These are phyloP conservation scores for Mobula hypostoma DNA, from an alignment of 2,113 vertebrate species.

Conservation along the genomic window DNA sequence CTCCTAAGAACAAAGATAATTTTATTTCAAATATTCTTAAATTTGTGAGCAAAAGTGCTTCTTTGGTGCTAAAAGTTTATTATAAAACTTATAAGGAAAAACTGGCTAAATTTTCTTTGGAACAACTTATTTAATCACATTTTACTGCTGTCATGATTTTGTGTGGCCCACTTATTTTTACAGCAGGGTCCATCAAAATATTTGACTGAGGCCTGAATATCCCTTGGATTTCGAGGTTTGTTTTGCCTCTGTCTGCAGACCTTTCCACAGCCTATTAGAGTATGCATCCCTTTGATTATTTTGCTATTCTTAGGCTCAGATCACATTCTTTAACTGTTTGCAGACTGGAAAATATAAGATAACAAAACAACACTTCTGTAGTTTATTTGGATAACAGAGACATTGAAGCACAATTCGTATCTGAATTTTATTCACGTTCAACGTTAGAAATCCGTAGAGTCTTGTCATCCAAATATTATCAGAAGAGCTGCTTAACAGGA, in stretches of 20 bases:
- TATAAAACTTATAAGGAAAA: too few relatives aligned
- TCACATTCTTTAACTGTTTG: slow-evolving; percentile 36
- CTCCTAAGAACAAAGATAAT: neutral
- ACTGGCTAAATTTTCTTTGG: neutral
- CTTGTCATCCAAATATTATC: neutral
- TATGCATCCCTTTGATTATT: slow-evolving; percentile 34
- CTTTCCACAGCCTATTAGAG: slow-evolving; percentile 22
- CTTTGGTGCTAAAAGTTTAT: neutral
- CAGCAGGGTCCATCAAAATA: slow-evolving; percentile 36
- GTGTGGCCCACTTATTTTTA: slow-evolving; percentile 37
- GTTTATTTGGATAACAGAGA: neutral
- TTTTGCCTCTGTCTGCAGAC: slow-evolving; percentile 36
- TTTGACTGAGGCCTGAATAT: slow-evolving; percentile 33
- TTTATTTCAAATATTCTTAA: neutral
- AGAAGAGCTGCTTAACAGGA: neutral
- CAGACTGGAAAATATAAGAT: slow-evolving; percentile 8
- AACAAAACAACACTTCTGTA: neutral
- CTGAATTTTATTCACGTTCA: neutral
- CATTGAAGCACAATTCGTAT: neutral
- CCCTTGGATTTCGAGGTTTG: slow-evolving; percentile 34
- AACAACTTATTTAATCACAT: neutral
- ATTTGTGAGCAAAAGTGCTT: neutral
- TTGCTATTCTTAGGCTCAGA: slow-evolving; percentile 34
- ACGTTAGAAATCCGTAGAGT: neutral
- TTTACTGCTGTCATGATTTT: neutral